These are phyloP conservation scores for Harpalus rufipes DNA, from an alignment of 2,888 invertebrate species.

Conservation along the genomic window DNA sequence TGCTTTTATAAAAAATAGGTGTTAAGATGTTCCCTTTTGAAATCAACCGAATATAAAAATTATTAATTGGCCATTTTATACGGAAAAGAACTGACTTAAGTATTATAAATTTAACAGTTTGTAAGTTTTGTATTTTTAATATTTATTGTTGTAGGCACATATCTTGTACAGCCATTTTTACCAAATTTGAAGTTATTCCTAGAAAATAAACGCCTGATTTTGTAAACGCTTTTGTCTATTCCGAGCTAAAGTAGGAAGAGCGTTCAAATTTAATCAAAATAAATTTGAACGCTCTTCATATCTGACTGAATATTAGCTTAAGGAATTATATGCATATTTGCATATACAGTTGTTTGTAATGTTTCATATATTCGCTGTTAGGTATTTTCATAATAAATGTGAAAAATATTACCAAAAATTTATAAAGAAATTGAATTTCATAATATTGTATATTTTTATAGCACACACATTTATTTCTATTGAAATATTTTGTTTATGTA, in stretches of 20 bases:
- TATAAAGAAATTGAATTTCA: conserved; percentile 4
- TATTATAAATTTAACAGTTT: conserved; percentile 63
- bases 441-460: conserved; percentile 7
- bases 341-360: conserved; percentile 26
- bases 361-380: conserved; percentile 31
- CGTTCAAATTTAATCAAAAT: neutral
- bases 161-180: conserved; percentile 66
- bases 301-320: conserved; percentile 56
- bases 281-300: conserved; percentile 2
- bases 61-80: conserved; percentile 64
- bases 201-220: conserved; percentile 50
- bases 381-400: conserved; percentile 38
- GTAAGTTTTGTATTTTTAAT: conserved; percentile 65
- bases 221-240: conserved; percentile 45
- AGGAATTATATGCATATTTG: conserved; percentile 20
- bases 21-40: conserved; percentile 47
- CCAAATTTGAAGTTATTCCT: conserved; percentile 41
- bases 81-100: conserved; percentile 65
- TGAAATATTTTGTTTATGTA: neutral
- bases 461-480: neutral
- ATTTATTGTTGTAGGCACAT: conserved; percentile 63
- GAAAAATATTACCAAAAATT: conserved; percentile 1
- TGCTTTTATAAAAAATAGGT: conserved; percentile 55
- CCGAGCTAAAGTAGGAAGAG: conserved; percentile 4
- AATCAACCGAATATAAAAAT: conserved; percentile 23